These are phyloP conservation scores for Nycticorax nycticorax DNA, from an alignment of 2,113 vertebrate species.

Conservation along the genomic window DNA sequence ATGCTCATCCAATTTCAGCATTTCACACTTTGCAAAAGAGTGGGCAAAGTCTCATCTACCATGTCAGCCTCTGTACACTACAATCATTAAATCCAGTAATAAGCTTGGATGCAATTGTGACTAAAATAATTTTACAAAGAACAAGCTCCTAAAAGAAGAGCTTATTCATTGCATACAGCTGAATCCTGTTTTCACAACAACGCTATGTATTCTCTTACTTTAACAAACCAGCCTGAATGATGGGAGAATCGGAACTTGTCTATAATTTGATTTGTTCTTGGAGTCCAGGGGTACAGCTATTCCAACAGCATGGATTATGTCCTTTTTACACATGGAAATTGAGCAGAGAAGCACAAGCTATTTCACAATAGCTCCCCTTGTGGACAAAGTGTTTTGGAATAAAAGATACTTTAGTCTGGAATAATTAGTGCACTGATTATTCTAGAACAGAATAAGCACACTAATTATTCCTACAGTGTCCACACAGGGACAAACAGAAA, in stretches of 20 bases:
- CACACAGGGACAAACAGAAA: conserved; percentile 57
- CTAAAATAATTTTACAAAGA: conserved; percentile 30
- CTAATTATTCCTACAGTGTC: conserved; percentile 65
- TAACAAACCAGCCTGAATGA: not conserved
- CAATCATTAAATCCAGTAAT: conserved; percentile 32
- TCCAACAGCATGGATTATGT: not conserved
- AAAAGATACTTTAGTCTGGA: conserved; percentile 56
- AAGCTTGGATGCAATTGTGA: not conserved
- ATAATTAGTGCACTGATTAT: conserved; percentile 61
- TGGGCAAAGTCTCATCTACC: conserved; percentile 8
- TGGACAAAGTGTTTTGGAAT: conserved; percentile 58
- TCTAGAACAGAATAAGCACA: conserved; percentile 40
- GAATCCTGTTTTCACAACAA: conserved; percentile 28
- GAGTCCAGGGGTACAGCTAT: not conserved
- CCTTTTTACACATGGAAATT: conserved; percentile 47
- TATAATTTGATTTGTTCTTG: not conserved
- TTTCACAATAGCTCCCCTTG: conserved; percentile 64
- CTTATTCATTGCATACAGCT: not conserved
- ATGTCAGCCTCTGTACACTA: not conserved
- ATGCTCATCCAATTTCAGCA: conserved; percentile 34
- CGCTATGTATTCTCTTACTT: not conserved
- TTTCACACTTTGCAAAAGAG: conserved; percentile 48
- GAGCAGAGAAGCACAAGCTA: not conserved
- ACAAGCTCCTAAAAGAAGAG: not conserved
- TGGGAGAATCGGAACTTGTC: not conserved